Evolutionary conservation across 2,888 invertebrate species (phyloP).

Genomic region (Salticus scenicus): DNA sequence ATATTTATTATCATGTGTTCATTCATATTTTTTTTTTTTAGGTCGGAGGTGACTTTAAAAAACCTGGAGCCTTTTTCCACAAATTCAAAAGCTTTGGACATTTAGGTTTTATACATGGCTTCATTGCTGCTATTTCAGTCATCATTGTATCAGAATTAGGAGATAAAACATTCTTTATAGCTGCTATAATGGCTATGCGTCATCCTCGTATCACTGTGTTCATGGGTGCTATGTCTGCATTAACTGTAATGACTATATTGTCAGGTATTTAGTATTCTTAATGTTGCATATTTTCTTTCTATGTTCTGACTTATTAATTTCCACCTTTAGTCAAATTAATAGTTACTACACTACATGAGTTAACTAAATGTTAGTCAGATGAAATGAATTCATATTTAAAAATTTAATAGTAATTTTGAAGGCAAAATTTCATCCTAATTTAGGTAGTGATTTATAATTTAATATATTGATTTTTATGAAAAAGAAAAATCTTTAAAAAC

Average conservation of each 20-base stretch:
- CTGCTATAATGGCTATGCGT: slow-evolving; percentile 99
- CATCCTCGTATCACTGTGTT: slow-evolving; percentile 95
- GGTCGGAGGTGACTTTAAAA: slow-evolving; percentile 69
- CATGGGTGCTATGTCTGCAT: slow-evolving; percentile 91
- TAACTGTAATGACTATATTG: slow-evolving; percentile 93
- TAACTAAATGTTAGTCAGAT: too few relatives aligned
- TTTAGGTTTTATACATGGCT: slow-evolving; percentile 90
- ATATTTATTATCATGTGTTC: not conserved
- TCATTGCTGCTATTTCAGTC: slow-evolving; percentile 94
- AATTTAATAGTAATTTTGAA: too few relatives aligned
- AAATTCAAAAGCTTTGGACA: slow-evolving; percentile 39
- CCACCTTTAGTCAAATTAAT: too few relatives aligned
- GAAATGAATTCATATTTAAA: too few relatives aligned
- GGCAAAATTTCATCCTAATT: too few relatives aligned
- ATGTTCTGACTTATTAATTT: too few relatives aligned
- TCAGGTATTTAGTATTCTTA: slow-evolving; percentile 82
- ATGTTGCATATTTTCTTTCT: too few relatives aligned
- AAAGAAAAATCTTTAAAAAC: too few relatives aligned
- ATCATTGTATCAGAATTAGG: slow-evolving; percentile 98
- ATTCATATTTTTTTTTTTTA: slow-evolving; percentile 38
- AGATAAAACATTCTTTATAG: slow-evolving; percentile 99
- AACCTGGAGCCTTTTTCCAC: slow-evolving; percentile 58
- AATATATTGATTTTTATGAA: too few relatives aligned
- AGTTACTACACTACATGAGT: too few relatives aligned
- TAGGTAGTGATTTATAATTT: too few relatives aligned